Evolutionary conservation across 2,797 vertebrate genomes (phyloP), one percentile per base, ranked within the genome.

Genomic region (Steatocranus sp.): DNA sequence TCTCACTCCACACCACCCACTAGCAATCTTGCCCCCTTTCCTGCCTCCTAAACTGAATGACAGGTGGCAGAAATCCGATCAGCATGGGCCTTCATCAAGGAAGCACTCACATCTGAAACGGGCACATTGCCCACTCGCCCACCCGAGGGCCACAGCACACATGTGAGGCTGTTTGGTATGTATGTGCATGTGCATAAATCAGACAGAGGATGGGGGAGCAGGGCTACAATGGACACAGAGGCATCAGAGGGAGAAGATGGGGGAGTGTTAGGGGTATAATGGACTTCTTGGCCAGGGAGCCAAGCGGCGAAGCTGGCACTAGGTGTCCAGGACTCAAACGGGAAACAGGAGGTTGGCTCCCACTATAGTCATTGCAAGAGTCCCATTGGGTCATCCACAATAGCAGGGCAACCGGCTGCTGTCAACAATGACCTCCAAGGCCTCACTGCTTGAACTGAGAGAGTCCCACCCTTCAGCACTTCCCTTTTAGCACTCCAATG

Each of bases 1-100:
- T 82, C 78, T 68, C 70, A 50, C 78, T 87, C 81, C 84, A 76
- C 82, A 77, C 82, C 81, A n/a, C 85, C 83, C 81, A 80, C 87
- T 70, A 82, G 87, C 86, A 51, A 82, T 83, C 61, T 81, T 86
- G 79, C 88, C 86, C 88, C 83, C 83, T 90, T 84, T 88, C 85
- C 88, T 91, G 88, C 92, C 91, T 87, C 88, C 88, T 94, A 94
- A 96, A 88, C 92, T 94, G 89, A 92, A 91, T 94, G 94, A 96
- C 96, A 96, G 96, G 96, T 96, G 96, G 95, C 90, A 95, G 96
- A 96, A 96, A 96, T 93, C 91, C 53, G 95, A 96, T 96, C 95
- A 89, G 88, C 78, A 75, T 76, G 78, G 88, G 85, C 89, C 94
- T 95, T 94, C 90, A 90, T 88, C 86, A 79, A 85, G 85, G 86